Evolutionary conservation across 1,140 invertebrate species (phyloP).

Genomic region (Anadara kagoshimensis): DNA sequence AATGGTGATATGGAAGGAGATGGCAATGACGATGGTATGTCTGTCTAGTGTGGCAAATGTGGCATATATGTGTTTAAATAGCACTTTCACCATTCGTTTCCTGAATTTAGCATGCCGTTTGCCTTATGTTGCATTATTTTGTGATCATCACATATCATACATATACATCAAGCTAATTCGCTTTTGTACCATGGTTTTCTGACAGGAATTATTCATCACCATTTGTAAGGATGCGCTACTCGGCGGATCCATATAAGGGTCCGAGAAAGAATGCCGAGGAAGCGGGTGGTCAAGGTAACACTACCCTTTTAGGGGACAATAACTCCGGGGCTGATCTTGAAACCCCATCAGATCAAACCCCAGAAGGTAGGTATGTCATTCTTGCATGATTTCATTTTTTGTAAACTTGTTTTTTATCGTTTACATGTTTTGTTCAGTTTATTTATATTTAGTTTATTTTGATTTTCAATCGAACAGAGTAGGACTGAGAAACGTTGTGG

Average conservation of each 20-base stretch:
- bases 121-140: no score
- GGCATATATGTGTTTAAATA: no score
- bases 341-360: neutral
- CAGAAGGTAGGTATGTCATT: slow-evolving; percentile 4
- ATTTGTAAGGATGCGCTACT: slow-evolving; percentile 1
- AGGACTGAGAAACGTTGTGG: slow-evolving; percentile 65
- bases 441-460: slow-evolving; percentile 44
- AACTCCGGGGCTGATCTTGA: no score
- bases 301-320: no score
- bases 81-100: no score
- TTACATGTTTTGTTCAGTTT: slow-evolving; percentile 17
- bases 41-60: neutral
- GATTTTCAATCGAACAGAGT: slow-evolving; percentile 57
- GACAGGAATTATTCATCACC: no score
- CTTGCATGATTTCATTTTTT: neutral
- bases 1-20: slow-evolving; percentile 22
- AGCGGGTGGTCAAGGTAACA: no score
- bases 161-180: no score
- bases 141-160: no score
- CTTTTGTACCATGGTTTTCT: no score
- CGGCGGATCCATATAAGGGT: slow-evolving; percentile 11
- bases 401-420: no score
- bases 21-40: slow-evolving; percentile 14
- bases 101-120: no score
- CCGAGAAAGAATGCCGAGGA: slow-evolving; percentile 2